phyloP scores from a whole-genome alignment of 2,113 vertebrate species.

The Cyprinodon tularosa region DNA sequence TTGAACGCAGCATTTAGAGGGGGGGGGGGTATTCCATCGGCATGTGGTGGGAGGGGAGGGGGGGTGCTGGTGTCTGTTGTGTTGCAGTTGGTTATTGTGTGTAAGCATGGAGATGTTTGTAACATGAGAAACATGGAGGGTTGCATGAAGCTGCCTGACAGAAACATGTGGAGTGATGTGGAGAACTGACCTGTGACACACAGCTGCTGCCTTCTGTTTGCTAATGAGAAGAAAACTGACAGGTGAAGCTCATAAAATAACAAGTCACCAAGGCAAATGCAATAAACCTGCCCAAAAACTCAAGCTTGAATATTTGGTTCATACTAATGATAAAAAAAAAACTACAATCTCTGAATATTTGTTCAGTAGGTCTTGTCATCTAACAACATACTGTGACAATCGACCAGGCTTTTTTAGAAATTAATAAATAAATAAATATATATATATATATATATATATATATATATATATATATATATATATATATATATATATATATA shows the following conservation, averaged over 20 bases:
- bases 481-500: too few species aligned
- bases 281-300: background rate
- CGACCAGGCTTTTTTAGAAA: background rate
- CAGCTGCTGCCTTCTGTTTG: slow-evolving; percentile 7
- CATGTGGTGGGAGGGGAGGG: background rate
- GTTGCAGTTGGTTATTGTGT: slow-evolving; percentile 31
- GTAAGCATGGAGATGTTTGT: slow-evolving; percentile 7
- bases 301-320: background rate
- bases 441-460: too few species aligned
- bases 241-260: slow-evolving; percentile 32
- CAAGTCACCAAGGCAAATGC: background rate
- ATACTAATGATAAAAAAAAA: background rate
- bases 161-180: slow-evolving; percentile 5
- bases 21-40: slow-evolving; percentile 3
- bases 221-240: slow-evolving; percentile 39
- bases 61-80: background rate
- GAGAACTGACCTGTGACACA: slow-evolving; percentile 11
- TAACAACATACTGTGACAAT: too few species aligned
- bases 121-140: slow-evolving; percentile 2
- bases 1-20: background rate
- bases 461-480: too few species aligned
- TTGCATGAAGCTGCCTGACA: background rate
- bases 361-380: background rate
- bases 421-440: too few species aligned
- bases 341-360: background rate